Conservation (phyloP, 2,888 invertebrate genomes). For the Meiosimyza platycephala region DNA sequence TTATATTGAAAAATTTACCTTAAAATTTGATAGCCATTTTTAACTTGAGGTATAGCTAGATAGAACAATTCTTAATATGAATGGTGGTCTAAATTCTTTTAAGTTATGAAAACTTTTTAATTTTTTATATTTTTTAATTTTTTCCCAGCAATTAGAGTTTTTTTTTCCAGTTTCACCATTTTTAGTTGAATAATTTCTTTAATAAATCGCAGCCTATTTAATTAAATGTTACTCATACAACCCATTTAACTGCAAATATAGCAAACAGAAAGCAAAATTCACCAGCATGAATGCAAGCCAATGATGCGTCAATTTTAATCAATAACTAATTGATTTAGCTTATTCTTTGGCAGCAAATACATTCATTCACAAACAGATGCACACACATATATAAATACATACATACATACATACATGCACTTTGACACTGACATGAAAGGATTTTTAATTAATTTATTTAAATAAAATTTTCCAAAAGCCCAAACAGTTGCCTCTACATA, state of each 20-base stretch:
- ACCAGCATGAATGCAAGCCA: not conserved
- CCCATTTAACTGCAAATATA: not conserved
- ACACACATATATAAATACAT: not conserved
- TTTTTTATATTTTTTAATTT: too few species aligned
- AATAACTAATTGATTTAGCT: slow-evolving; percentile 20
- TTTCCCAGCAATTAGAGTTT: too few species aligned
- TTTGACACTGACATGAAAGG: slow-evolving; percentile 22
- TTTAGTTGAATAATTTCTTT: too few species aligned
- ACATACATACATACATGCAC: not conserved
- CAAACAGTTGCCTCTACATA: not conserved
- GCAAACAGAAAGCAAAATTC: not conserved
- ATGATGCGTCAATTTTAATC: slow-evolving; percentile 17
- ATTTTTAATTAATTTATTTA: slow-evolving; percentile 33
- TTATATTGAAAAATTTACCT: too few species aligned
- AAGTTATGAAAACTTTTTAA: too few species aligned
- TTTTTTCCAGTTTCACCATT: too few species aligned
- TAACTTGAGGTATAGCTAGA: too few species aligned
- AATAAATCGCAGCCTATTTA: not conserved
- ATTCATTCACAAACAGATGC: too few species aligned
- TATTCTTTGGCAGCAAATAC: too few species aligned
- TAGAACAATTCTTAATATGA: too few species aligned
- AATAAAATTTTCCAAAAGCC: slow-evolving; percentile 25
- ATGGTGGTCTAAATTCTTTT: too few species aligned
- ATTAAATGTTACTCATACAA: slow-evolving; percentile 24
- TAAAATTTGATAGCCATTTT: too few species aligned